phyloP scores from a whole-genome alignment of 1,140 invertebrate species.

The Drosophila sucinea region DNA sequence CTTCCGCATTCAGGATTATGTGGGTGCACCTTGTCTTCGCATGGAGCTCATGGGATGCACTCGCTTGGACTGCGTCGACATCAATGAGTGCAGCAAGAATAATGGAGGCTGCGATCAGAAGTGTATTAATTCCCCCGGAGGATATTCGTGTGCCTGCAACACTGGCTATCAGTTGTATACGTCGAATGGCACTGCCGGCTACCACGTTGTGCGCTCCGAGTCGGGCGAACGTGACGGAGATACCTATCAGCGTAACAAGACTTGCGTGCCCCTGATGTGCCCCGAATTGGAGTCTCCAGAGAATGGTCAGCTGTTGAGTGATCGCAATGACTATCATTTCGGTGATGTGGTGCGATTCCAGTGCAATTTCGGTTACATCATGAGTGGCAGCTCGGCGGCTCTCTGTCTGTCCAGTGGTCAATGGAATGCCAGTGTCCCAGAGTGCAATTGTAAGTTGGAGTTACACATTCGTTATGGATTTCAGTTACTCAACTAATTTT shows the following conservation, averaged over 20 bases:
- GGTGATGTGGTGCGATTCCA: constrained; percentile 96
- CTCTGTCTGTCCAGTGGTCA: constrained; percentile 94
- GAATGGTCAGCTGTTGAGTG: constrained; percentile 94
- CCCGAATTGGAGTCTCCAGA: constrained; percentile 90
- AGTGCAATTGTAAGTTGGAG: constrained; percentile 92
- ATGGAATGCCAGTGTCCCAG: constrained; percentile 97
- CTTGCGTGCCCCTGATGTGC: constrained; percentile 97
- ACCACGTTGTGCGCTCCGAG: constrained; percentile 91
- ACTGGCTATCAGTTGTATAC: constrained; percentile 96
- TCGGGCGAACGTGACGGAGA: constrained; percentile 92
- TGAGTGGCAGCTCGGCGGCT: constrained; percentile 92
- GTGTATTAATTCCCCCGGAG: constrained; percentile 94
- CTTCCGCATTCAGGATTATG: constrained; percentile 95
- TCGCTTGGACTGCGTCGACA: constrained; percentile 93
- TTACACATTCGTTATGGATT: not conserved
- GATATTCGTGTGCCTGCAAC: constrained; percentile 94
- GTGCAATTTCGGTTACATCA: constrained; percentile 97
- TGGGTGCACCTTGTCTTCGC: constrained; percentile 92
- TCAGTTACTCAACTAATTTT: constrained; percentile 11
- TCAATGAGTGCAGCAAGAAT: constrained; percentile 94
- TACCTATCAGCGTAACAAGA: constrained; percentile 95
- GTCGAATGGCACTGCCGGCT: constrained; percentile 96
- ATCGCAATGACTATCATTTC: constrained; percentile 92
- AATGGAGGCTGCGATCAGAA: constrained; percentile 98
- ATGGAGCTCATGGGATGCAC: constrained; percentile 97